Base-by-base conservation (phyloP, 1,140 invertebrate genomes). In the Teleopsis dalmanni region DNA sequence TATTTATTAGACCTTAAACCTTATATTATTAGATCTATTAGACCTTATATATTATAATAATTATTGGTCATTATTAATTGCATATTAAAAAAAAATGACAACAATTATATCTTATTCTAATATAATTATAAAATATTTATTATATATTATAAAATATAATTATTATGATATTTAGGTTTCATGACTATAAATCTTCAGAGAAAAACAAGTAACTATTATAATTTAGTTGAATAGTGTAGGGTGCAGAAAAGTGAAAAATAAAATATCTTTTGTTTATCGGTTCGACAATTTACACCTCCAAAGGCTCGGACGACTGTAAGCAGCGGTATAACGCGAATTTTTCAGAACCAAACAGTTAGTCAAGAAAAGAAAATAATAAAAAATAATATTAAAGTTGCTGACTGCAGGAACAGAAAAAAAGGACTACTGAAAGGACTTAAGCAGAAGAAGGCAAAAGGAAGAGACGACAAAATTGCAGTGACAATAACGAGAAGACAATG, bases 221-320 rank as follows among this genome's bases (percentile, higher is more conserved):
- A n/a, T 13, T 29, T 13, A 8, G 27, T 29, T 29, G 27, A 7
- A 29, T 29, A 29, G 27, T 29, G 13, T 29, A 29, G 27, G 7
- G 27, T 13, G 27, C 8, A 29, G 27, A 29, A 40, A 22, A 22
- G 22, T 9, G 26, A 29, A 29, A 21, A 31, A 19, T n/a, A 27
- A 31, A 43, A 23, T 14, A 2, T 13, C 41, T 43, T 63, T 64
- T 64, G 58, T 64, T 64, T 64, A 64, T 57, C 52, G 47, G 55
- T 61, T 59, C 51, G 53, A 56, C 57, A 60, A 60, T 64, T 63
- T 59, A 63, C 61, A 64, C 61, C 61, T 64, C 60, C 57, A 64
- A 60, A 57, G 57, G 59, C 55, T 60, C 50, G 40, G 44, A 23
- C 6, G 9, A 23, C 13, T 27, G 19, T 11, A 14, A 3, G 38